Percentiles rank a stretch among this genome's conserved stretches.
Conservation (phyloP, 2,888 invertebrate genomes). For the Epinotia nisella region DNA sequence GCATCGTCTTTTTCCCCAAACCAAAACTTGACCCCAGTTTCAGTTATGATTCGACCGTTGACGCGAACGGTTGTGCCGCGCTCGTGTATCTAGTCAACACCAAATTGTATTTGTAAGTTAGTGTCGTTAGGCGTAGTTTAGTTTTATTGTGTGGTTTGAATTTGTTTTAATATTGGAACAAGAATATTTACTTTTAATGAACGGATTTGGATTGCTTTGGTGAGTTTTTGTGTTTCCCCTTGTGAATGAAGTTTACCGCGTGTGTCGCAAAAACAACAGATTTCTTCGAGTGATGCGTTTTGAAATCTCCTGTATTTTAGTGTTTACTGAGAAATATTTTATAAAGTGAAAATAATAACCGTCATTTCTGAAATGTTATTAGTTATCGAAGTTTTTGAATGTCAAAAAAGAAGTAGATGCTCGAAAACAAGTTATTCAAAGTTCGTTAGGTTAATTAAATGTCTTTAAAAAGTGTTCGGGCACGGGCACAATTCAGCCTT, state of each 20-base stretch:
- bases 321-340: background rate
- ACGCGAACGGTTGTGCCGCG: constrained; percentile 75
- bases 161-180: constrained; percentile 52
- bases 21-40: constrained; percentile 77
- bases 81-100: constrained; percentile 81
- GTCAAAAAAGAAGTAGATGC: constrained; percentile 16
- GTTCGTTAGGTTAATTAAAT: constrained; percentile 43
- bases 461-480: constrained; percentile 14
- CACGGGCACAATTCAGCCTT: constrained; percentile 2
- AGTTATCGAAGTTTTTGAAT: constrained; percentile 26
- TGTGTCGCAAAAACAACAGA: constrained; percentile 34
- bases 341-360: constrained; percentile 5
- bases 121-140: constrained; percentile 51
- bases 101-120: constrained; percentile 64
- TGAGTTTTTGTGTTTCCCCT: constrained; percentile 59
- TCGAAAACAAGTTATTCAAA: constrained; percentile 29
- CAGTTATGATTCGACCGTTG: constrained; percentile 81
- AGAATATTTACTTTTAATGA: constrained; percentile 68
- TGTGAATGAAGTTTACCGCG: constrained; percentile 43
- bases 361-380: constrained; percentile 16
- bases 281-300: background rate
- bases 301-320: too few species aligned
- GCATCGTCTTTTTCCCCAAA: constrained; percentile 76
- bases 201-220: constrained; percentile 83
- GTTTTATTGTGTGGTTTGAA: constrained; percentile 62